phyloP scores from a whole-genome alignment of 2,888 invertebrate genomes.

The Marasmarcha lunaedactyla region DNA sequence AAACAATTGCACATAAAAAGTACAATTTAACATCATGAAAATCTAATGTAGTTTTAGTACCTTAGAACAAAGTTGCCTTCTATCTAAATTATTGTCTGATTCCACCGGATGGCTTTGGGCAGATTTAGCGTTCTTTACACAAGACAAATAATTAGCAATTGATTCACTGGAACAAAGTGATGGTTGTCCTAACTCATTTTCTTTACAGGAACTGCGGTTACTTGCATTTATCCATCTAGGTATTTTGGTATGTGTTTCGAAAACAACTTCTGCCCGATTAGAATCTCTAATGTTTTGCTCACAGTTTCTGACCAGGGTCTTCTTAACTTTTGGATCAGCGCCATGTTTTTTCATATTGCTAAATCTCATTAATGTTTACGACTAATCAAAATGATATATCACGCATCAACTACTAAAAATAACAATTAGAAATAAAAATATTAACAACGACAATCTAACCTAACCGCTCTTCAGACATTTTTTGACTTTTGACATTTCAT shows the following conservation, averaged over 20 bases:
- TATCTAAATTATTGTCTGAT: constrained; percentile 27
- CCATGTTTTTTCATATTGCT: constrained; percentile 33
- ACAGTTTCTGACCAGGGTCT: constrained; percentile 44
- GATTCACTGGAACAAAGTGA: constrained; percentile 47
- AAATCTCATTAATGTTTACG: constrained; percentile 2
- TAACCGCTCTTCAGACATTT: too few relatives aligned
- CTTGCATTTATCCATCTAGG: not conserved
- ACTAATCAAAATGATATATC: constrained; percentile 4
- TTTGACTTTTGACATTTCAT: too few relatives aligned
- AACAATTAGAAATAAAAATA: constrained; percentile 1
- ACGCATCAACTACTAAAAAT: constrained; percentile 3
- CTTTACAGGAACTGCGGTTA: constrained; percentile 20
- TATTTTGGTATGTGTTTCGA: not conserved
- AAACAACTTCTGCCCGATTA: not conserved
- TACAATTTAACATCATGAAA: too few relatives aligned
- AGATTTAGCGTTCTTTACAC: constrained; percentile 29
- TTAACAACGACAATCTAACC: too few relatives aligned
- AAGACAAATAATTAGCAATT: constrained; percentile 42
- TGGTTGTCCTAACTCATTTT: constrained; percentile 34
- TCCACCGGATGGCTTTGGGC: constrained; percentile 25
- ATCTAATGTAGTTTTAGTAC: not conserved
- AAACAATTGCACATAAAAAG: too few relatives aligned
- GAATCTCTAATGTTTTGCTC: constrained; percentile 31
- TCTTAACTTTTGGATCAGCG: constrained; percentile 48
- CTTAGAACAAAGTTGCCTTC: not conserved